phyloP scores from a whole-genome alignment of 2,888 invertebrate genomes.

The Alloscopus bannaensis region DNA sequence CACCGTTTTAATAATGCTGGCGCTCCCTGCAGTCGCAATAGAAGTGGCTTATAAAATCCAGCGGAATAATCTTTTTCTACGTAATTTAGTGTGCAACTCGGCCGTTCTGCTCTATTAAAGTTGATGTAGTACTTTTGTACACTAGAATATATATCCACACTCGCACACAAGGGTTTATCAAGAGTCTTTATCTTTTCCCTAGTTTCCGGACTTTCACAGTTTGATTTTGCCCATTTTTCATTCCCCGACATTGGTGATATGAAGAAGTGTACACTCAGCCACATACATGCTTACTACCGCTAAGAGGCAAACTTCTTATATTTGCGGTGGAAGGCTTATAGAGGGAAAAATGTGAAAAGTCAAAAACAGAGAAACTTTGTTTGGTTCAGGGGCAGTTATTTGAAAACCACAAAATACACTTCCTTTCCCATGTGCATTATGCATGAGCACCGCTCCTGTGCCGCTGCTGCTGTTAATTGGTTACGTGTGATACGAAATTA shows the following conservation, averaged over 20 bases:
- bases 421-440: too few species aligned
- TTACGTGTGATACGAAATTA: constrained; percentile 36
- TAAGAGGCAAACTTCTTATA: too few species aligned
- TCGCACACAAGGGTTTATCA: constrained; percentile 24
- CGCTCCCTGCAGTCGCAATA: not conserved
- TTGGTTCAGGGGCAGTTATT: too few species aligned
- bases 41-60: not conserved
- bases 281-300: too few species aligned
- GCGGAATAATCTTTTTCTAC: not conserved
- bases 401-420: too few species aligned
- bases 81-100: not conserved
- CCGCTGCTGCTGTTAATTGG: constrained; percentile 22
- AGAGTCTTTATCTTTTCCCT: constrained; percentile 45
- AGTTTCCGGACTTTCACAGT: constrained; percentile 42
- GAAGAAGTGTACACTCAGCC: too few species aligned
- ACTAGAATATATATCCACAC: not conserved
- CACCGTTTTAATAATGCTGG: not conserved
- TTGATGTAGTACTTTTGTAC: not conserved
- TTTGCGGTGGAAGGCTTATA: too few species aligned
- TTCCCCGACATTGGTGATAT: constrained; percentile 24
- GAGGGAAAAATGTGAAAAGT: too few species aligned
- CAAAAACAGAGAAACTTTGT: too few species aligned
- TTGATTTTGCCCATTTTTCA: constrained; percentile 54
- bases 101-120: constrained; percentile 5
- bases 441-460: too few species aligned